Conservation (phyloP, 2,797 vertebrate species). For the Australoheros facetus region DNA sequence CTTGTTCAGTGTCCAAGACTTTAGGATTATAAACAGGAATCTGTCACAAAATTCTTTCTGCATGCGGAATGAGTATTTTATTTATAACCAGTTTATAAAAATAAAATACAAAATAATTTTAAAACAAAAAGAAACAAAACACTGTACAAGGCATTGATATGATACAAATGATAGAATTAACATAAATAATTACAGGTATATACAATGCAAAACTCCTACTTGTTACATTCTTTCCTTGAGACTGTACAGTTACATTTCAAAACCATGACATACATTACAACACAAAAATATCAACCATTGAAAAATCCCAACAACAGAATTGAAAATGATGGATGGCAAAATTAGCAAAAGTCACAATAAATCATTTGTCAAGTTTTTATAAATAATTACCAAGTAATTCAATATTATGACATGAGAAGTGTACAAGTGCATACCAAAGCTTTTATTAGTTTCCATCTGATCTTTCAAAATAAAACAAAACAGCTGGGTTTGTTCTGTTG, state of each 20-base stretch:
- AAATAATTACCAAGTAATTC: conserved; percentile 54
- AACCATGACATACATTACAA: conserved; percentile 77
- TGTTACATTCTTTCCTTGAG: conserved; percentile 79
- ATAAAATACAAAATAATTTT: conserved; percentile 99
- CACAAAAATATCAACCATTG: conserved; percentile 69
- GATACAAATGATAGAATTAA: conserved; percentile 94
- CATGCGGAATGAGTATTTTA: conserved; percentile 99
- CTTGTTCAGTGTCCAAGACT: neutral
- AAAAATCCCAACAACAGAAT: conserved; percentile 59
- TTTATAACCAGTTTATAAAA: conserved; percentile 99
- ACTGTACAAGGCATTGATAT: conserved; percentile 99
- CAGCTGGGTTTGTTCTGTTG: conserved; percentile 47
- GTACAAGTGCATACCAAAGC: conserved; percentile 49
- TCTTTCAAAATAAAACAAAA: conserved; percentile 44
- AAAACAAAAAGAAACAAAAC: conserved; percentile 90
- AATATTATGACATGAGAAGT: conserved; percentile 52
- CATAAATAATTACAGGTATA: conserved; percentile 99
- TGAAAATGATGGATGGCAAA: conserved; percentile 58
- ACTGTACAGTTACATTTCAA: conserved; percentile 80
- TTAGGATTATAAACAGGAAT: conserved; percentile 19
- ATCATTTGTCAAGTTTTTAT: conserved; percentile 69
- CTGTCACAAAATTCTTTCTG: conserved; percentile 73
- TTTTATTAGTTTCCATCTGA: conserved; percentile 53
- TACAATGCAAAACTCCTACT: conserved; percentile 85
- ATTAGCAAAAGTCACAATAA: conserved; percentile 68